Conservation (phyloP, 2,888 invertebrate genomes). For the Patella pellucida region DNA sequence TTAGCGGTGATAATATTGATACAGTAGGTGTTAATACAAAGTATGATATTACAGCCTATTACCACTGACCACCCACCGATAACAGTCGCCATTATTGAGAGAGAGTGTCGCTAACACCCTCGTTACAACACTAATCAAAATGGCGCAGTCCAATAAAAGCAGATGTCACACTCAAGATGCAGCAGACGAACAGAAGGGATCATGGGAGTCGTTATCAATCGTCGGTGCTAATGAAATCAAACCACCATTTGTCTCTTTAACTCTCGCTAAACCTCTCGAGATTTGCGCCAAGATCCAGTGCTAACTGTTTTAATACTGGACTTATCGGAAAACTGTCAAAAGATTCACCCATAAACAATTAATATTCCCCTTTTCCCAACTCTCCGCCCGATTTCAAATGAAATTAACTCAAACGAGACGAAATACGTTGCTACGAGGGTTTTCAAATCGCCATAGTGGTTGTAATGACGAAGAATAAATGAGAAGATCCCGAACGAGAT, state of each 20-base stretch:
- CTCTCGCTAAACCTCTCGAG: slow-evolving; percentile 5
- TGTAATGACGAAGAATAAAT: neutral
- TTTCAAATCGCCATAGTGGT: slow-evolving; percentile 10
- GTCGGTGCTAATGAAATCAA: slow-evolving; percentile 1
- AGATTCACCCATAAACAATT: neutral
- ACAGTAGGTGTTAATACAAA: no score
- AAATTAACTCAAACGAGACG: slow-evolving; percentile 1
- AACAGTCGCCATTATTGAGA: no score
- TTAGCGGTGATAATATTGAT: no score
- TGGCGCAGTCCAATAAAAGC: no score
- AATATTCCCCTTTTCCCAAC: neutral
- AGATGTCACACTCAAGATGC: no score
- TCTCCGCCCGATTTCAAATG: neutral
- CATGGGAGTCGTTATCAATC: slow-evolving; percentile 6
- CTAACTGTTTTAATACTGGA: neutral
- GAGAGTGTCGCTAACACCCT: no score
- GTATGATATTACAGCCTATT: no score
- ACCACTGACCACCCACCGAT: no score
- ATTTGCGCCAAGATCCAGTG: neutral
- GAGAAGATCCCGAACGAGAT: neutral
- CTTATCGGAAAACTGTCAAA: slow-evolving; percentile 9
- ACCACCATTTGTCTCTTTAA: slow-evolving; percentile 9
- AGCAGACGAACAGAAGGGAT: neutral
- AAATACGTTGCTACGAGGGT: neutral
- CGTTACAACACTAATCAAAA: no score